Base-by-base conservation (phyloP, 2,888 invertebrate genomes). In the Drosophila prostipennis region DNA sequence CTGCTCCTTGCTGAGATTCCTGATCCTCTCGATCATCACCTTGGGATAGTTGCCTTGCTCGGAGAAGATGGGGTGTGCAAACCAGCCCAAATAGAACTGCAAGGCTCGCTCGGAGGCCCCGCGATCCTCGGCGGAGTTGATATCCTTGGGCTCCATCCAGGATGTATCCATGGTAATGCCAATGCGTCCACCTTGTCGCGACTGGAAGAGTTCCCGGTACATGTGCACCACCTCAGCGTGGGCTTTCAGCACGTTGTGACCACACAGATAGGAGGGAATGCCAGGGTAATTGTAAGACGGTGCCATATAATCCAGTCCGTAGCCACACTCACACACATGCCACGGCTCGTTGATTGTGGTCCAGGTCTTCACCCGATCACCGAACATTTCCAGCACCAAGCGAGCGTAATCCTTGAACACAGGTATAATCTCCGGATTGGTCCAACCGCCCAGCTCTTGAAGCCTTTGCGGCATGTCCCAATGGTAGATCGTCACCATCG, bases 261-360 rank as follows among this genome's bases (percentile, higher is more conserved):
- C 94, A 76, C 95, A 96, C 0, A 94, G 91, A 87, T 96, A 96
- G 70, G 94, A 93, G 0, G 94, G 95, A 49, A 94, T 92, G 3
- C 94, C 95, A 2, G 94, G 94, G 16, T 93, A 93, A 78, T 94
- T 93, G 69, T 94, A 90, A 0, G 93, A 93, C 1, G 94, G 94
- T 0, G 94, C 94, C 90, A 94, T 92, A 80, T 93, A 94, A 39
- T 93, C 93, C 26, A 93, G 93, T 2, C 94, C 94, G 64, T 91
- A 92, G 23, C 91, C 90, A 58, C 91, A 91, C 54, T 92, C 92
- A 52, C 92, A 92, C 43, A 92, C 87, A 74, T 92, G 91, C 92
- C 92, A 91, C 2, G 96, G 96, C 87, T 96, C 96, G 88, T 96
- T 96, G 76, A 96, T 94, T 0, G 96, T 96, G 11, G 95, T 94